These are phyloP conservation scores for Acipenser oxyrinchus DNA, from an alignment of 2,797 vertebrate species.

Conservation along the genomic window DNA sequence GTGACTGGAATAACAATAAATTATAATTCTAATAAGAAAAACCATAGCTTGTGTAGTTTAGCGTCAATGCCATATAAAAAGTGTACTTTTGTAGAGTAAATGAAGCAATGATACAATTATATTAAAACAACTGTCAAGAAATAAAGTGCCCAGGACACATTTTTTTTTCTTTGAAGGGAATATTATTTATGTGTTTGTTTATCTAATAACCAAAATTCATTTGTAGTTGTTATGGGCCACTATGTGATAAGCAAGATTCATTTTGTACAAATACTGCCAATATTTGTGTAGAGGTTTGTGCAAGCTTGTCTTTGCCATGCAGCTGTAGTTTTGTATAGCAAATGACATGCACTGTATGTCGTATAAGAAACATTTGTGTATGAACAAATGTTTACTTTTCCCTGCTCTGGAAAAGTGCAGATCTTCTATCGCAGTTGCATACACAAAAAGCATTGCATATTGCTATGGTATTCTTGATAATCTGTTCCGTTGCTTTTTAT, in stretches of 20 bases:
- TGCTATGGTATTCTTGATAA: slow-evolving; percentile 32
- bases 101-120: slow-evolving; percentile 30
- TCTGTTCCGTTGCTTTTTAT: slow-evolving; percentile 26
- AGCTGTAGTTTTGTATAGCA: neutral
- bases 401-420: slow-evolving; percentile 22
- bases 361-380: neutral
- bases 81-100: slow-evolving; percentile 51
- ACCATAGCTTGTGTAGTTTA: too few species aligned
- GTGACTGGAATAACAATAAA: slow-evolving; percentile 21
- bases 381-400: neutral
- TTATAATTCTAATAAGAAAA: slow-evolving; percentile 50
- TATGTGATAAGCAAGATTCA: neutral
- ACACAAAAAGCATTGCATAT: slow-evolving; percentile 35
- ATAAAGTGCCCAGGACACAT: slow-evolving; percentile 18
- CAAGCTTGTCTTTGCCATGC: slow-evolving; percentile 11
- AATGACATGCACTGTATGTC: neutral
- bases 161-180: neutral
- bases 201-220: slow-evolving; percentile 24
- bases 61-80: too few species aligned
- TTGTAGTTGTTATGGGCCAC: neutral
- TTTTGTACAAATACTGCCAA: neutral
- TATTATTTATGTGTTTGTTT: slow-evolving; percentile 37
- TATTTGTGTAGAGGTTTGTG: slow-evolving; percentile 12
- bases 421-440: slow-evolving; percentile 23
- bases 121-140: slow-evolving; percentile 21